phyloP scores from a whole-genome alignment of 2,113 vertebrate species.

The Phalacrocorax pelagicus region DNA sequence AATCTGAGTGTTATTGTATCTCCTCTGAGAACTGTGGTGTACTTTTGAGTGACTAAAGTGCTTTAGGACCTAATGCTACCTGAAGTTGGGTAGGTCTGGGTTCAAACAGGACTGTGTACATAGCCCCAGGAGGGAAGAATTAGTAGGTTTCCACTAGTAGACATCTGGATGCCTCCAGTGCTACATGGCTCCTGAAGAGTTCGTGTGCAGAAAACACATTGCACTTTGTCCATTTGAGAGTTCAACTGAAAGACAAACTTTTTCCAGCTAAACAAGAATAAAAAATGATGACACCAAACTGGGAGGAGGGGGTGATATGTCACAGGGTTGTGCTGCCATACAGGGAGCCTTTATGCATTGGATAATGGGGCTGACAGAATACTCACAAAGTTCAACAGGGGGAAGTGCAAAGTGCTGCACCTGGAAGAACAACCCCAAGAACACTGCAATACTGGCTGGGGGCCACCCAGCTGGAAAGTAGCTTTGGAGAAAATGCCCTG shows the following conservation, averaged over 20 bases:
- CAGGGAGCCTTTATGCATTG: neutral
- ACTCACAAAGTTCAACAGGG: neutral
- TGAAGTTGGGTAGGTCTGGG: neutral
- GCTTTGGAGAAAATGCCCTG: neutral
- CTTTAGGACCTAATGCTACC: neutral
- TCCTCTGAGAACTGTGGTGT: neutral
- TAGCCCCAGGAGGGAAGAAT: neutral
- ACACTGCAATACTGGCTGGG: rapidly evolving
- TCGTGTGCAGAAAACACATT: neutral
- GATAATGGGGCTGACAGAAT: neutral
- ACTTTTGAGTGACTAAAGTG: neutral
- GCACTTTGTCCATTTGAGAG: neutral
- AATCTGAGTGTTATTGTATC: neutral
- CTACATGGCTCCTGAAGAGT: neutral
- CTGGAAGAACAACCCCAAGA: neutral
- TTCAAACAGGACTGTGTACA: neutral
- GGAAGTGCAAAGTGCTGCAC: neutral
- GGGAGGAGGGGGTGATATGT: neutral
- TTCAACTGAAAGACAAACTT: neutral
- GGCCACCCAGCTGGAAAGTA: neutral
- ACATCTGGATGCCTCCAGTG: neutral
- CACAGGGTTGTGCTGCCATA: neutral
- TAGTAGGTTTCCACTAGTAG: neutral
- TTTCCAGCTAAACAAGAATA: neutral
- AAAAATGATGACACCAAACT: neutral